Base-by-base conservation (phyloP, 2,888 invertebrate species). In the Orthonychiurus folsomi region DNA sequence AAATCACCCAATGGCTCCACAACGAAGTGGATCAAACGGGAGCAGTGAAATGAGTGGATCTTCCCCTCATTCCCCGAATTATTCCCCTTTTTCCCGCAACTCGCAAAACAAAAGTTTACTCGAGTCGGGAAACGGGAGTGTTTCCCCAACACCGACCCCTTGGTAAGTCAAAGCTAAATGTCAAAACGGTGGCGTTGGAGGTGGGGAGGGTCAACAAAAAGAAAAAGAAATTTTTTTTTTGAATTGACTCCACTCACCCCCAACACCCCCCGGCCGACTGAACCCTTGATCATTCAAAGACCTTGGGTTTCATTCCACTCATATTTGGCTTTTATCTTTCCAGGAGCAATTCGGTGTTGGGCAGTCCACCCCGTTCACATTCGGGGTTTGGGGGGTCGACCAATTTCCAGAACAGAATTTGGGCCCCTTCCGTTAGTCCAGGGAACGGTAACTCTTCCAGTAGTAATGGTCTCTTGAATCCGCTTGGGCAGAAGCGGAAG, bases 401-500 rank as follows among this genome's bases (percentile, higher is more conserved):
- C 12, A 23, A 52, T 52, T 52, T 23, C 52, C 20, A 20, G 52
- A 23, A 68, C 63, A 69, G 68, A 53, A 72, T 73, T 66, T 73
- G 70, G 63, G 70, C 66, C 50, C 72, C 72, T 66, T 70, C 70
- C n/a, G 63, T 69, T 69, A 70, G 71, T 66, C 71, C 71, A 63
- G 70, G 69, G 59, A 59, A 50, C 61, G 68, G 65, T 48, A 20
- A 20, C 5, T 3, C 20, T 3, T 5, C 52, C 52, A 23, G 52
- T 20, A 20, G 52, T 21, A 20, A 20, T 12, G 52, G 24, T 5
- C 64, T 73, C 26, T 66, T 73, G 61, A 76, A 76, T 59, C 75
- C 76, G 5, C 70, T 75, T 62, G 78, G 77, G 9, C 77, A 77
- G 66, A 79, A 79, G 66, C 73, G 78, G 50, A 77, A 76, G 64